Percentiles rank a stretch among this genome's conserved stretches.
Evolutionary conservation across 2,888 invertebrate genomes (phyloP).

Genomic region (Gymnocheta viridis): DNA sequence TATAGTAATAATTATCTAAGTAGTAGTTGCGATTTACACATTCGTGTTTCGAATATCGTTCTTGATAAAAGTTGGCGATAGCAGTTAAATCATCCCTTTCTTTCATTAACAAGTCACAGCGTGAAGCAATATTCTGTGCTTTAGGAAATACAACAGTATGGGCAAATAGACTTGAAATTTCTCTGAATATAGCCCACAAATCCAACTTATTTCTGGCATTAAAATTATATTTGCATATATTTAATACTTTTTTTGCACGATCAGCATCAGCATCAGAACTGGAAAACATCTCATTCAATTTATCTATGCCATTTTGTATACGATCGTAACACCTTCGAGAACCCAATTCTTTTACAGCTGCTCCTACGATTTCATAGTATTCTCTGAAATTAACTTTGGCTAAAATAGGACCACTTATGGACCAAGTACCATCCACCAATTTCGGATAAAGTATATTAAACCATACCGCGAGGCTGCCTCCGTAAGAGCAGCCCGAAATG

Average conservation of each 20-base stretch:
- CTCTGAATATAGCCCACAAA: slow-evolving; percentile 77
- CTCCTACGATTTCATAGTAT: slow-evolving; percentile 80
- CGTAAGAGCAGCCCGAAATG: slow-evolving; percentile 86
- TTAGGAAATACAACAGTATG: slow-evolving; percentile 77
- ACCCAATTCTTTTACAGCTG: slow-evolving; percentile 76
- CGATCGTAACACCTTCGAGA: slow-evolving; percentile 78
- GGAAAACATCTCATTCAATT: slow-evolving; percentile 78
- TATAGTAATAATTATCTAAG: background rate
- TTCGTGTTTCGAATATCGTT: background rate
- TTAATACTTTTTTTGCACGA: slow-evolving; percentile 76
- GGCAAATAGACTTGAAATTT: slow-evolving; percentile 77
- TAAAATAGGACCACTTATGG: slow-evolving; percentile 86
- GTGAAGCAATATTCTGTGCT: slow-evolving; percentile 70
- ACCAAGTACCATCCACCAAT: slow-evolving; percentile 84
- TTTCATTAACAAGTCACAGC: slow-evolving; percentile 74
- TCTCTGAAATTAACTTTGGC: slow-evolving; percentile 85
- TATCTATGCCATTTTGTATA: slow-evolving; percentile 78
- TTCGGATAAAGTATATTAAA: slow-evolving; percentile 86
- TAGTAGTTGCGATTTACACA: background rate
- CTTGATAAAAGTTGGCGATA: slow-evolving; percentile 73
- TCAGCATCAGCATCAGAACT: too few relatives aligned
- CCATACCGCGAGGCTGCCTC: slow-evolving; percentile 87
- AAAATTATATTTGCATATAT: slow-evolving; percentile 78
- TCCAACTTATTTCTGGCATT: slow-evolving; percentile 77
- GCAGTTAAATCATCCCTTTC: slow-evolving; percentile 75